A percentile compares a stretch with the other conserved stretches of the same genome.
Evolutionary conservation across 2,888 invertebrate genomes (phyloP).

Genomic region (Platerodrilus igneus): DNA sequence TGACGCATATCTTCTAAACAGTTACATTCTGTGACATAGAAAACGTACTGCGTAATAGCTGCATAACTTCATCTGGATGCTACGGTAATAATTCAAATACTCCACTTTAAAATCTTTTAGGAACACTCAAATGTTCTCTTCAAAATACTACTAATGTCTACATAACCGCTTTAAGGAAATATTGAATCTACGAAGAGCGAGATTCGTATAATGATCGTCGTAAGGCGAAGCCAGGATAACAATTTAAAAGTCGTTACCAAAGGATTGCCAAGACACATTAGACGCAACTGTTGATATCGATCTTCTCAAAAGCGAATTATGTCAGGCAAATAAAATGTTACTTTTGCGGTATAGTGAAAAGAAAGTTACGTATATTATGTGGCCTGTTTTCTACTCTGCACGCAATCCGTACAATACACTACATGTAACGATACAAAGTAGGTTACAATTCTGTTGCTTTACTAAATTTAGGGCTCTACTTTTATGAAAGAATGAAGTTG

Average conservation of each 20-base stretch:
- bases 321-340: constrained; percentile 35
- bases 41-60: neutral
- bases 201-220: constrained; percentile 26
- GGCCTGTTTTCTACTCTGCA: constrained; percentile 21
- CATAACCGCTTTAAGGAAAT: constrained; percentile 23
- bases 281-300: constrained; percentile 43
- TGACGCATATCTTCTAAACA: neutral
- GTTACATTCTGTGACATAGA: constrained; percentile 1
- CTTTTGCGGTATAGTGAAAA: constrained; percentile 23
- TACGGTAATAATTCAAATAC: constrained; percentile 4
- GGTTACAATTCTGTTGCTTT: constrained; percentile 20
- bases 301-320: constrained; percentile 41
- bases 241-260: constrained; percentile 46
- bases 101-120: constrained; percentile 10
- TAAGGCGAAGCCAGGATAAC: constrained; percentile 35
- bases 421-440: constrained; percentile 19
- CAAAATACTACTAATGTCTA: constrained; percentile 24
- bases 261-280: constrained; percentile 44
- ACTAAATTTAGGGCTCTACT: constrained; percentile 15
- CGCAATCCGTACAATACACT: constrained; percentile 19
- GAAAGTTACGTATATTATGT: constrained; percentile 23
- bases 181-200: constrained; percentile 23
- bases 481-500: constrained; percentile 15
- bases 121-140: constrained; percentile 15
- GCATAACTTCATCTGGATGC: constrained; percentile 1